phyloP scores from a whole-genome alignment of 1,140 invertebrate species.

The Heterodera carotae region DNA sequence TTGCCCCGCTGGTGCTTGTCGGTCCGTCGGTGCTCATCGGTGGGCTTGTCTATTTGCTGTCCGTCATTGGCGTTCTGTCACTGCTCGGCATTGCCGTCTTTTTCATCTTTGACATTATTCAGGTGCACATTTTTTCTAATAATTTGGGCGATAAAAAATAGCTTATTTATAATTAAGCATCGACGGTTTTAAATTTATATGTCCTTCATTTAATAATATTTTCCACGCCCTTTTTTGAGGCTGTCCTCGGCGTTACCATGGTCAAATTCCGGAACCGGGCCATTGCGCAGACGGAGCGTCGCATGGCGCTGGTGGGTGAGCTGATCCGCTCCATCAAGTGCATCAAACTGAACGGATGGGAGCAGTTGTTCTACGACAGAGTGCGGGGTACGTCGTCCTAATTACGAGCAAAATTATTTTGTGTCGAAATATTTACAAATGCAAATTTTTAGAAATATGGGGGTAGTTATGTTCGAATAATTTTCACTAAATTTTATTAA shows the following conservation, averaged over 20 bases:
- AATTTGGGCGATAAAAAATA: too few relatives aligned
- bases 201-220: constrained; percentile 10
- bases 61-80: constrained; percentile 72
- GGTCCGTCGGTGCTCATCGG: constrained; percentile 73
- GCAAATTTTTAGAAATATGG: neutral
- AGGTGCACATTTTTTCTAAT: constrained; percentile 67
- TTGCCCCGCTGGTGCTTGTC: constrained; percentile 72
- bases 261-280: constrained; percentile 67
- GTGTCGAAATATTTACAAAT: constrained; percentile 14
- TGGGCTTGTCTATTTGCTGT: constrained; percentile 71
- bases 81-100: constrained; percentile 73
- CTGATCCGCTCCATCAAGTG: constrained; percentile 72
- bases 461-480: too few relatives aligned
- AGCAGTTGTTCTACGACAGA: constrained; percentile 75
- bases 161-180: neutral
- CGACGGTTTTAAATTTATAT: too few relatives aligned
- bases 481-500: too few relatives aligned
- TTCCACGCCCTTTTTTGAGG: constrained; percentile 66
- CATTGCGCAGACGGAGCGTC: constrained; percentile 64
- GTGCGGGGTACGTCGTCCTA: constrained; percentile 68
- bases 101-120: constrained; percentile 73
- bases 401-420: too few relatives aligned
- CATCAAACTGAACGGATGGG: constrained; percentile 89
- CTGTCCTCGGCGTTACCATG: constrained; percentile 66
- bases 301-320: constrained; percentile 70